A percentile compares a stretch with the other conserved stretches of the same genome.
Conservation (phyloP, 2,797 vertebrate species). For the Adrianichthys oophorus region DNA sequence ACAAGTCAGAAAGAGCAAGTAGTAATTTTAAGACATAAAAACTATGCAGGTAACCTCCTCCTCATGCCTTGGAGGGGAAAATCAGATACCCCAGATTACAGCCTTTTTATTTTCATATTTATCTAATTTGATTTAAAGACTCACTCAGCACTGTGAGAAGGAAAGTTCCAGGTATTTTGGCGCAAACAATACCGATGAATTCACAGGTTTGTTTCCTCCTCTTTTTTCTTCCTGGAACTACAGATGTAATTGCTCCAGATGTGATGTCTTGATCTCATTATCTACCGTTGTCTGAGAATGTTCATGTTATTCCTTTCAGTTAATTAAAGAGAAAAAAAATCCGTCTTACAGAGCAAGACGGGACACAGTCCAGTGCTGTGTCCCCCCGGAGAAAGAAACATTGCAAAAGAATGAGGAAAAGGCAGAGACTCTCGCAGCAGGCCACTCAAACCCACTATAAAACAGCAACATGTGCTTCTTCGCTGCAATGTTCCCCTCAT, state of each 20-base stretch:
- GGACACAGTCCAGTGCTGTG: not conserved
- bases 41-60: conserved; percentile 49
- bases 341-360: no score
- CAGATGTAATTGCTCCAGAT: conserved; percentile 25
- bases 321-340: conserved; percentile 23
- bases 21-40: conserved; percentile 63
- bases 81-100: conserved; percentile 67
- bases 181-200: conserved; percentile 44
- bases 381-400: conserved; percentile 4
- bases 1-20: conserved; percentile 64
- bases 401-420: conserved; percentile 38
- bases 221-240: conserved; percentile 54
- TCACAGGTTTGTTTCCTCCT: conserved; percentile 42
- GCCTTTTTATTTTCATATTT: conserved; percentile 52
- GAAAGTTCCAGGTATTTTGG: conserved; percentile 51
- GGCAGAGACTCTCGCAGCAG: conserved; percentile 62
- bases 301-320: conserved; percentile 8
- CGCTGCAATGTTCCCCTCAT: conserved; percentile 32
- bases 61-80: conserved; percentile 58
- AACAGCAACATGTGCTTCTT: conserved; percentile 43
- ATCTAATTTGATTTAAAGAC: conserved; percentile 61
- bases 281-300: conserved; percentile 13
- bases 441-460: conserved; percentile 57
- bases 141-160: conserved; percentile 59
- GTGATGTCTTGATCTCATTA: conserved; percentile 40